Evolutionary conservation across 2,797 vertebrate species (phyloP).

Genomic region (Micrastur ruficollis): DNA sequence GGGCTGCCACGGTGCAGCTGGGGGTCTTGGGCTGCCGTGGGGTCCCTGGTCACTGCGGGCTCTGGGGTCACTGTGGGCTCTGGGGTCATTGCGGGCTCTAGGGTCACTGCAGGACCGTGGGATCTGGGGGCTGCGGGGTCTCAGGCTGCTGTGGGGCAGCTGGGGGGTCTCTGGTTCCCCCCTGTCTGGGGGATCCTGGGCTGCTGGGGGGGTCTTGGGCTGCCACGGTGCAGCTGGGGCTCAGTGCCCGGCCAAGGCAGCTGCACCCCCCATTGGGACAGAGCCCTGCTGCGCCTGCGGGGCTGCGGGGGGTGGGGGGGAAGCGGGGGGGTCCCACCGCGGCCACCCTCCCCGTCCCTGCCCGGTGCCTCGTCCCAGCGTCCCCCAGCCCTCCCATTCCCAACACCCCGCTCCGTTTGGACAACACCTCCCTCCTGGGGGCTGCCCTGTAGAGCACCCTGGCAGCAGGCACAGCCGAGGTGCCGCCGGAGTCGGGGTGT

Average conservation of each 20-base stretch:
- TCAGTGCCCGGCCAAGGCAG: neutral
- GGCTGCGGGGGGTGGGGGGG: accelerated
- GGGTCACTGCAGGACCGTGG: too few relatives aligned
- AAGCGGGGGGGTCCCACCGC: accelerated
- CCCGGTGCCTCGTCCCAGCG: accelerated
- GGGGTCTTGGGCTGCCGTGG: neutral
- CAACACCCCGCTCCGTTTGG: accelerated
- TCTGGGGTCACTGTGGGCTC: neutral
- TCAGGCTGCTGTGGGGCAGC: neutral
- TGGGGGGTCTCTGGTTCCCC: neutral
- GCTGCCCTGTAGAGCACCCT: neutral
- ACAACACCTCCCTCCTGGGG: neutral
- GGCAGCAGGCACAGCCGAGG: neutral
- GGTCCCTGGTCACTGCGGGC: neutral
- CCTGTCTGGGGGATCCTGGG: neutral
- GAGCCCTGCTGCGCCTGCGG: neutral
- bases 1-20: neutral
- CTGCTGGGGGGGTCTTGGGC: neutral
- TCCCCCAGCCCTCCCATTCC: neutral
- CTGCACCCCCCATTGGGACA: accelerated
- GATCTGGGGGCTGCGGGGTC: neutral
- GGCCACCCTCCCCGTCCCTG: accelerated
- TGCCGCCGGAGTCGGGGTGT: neutral
- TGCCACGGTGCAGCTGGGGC: neutral
- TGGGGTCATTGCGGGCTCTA: neutral